Conservation (phyloP, 2,797 vertebrate species). For the Coilia nasus region DNA sequence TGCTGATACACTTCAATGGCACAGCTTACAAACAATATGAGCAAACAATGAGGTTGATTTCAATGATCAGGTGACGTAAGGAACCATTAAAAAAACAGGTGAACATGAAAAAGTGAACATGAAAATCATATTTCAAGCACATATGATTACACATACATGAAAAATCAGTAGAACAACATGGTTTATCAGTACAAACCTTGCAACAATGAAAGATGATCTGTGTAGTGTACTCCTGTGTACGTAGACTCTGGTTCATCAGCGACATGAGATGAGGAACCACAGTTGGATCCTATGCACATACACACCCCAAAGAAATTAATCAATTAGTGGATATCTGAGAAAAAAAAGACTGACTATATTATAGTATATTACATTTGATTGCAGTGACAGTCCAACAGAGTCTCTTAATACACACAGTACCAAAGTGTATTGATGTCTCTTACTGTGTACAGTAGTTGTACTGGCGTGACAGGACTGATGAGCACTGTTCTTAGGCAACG, state of each 20-base stretch:
- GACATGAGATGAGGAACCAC: conserved; percentile 98
- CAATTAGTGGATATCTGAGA: neutral
- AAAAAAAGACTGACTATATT: neutral
- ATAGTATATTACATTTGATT: neutral
- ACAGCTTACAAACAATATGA: too few relatives aligned
- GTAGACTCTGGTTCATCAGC: conserved; percentile 89
- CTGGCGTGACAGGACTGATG: conserved; percentile 96
- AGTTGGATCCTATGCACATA: conserved; percentile 83
- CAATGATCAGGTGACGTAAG: too few relatives aligned
- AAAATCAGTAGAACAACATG: neutral
- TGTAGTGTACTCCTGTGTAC: conserved; percentile 97
- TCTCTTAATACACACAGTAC: neutral
- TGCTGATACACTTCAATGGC: too few relatives aligned
- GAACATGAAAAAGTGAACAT: too few relatives aligned
- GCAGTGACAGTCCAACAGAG: neutral
- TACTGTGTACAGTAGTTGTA: conserved; percentile 96
- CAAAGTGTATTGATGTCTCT: conserved; percentile 53
- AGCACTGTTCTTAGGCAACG: conserved; percentile 96
- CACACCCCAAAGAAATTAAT: neutral
- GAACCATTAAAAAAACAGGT: too few relatives aligned
- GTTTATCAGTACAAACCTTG: conserved; percentile 77
- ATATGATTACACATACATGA: too few relatives aligned
- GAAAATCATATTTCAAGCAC: too few relatives aligned
- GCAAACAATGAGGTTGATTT: too few relatives aligned
- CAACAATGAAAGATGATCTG: conserved; percentile 99